Percentiles rank a stretch among this genome's conserved stretches.
Conservation (phyloP, 2,797 vertebrate genomes). For the Apogon talboti region DNA sequence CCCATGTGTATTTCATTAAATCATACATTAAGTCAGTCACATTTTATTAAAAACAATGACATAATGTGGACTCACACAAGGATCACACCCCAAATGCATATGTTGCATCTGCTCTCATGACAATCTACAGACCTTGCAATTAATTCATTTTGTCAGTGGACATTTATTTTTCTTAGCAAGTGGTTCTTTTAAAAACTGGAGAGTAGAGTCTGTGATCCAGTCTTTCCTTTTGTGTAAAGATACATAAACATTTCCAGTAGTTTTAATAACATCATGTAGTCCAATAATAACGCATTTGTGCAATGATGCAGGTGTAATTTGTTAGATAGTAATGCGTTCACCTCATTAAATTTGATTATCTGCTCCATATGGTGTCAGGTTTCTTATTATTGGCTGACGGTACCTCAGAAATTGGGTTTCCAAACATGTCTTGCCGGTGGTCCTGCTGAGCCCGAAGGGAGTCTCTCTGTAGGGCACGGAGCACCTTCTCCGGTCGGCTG, state of each 20-base stretch:
- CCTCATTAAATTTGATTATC: conserved; percentile 67
- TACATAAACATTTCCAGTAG: neutral
- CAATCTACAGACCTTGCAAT: neutral
- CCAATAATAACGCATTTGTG: conserved; percentile 47
- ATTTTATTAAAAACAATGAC: no score
- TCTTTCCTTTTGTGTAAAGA: neutral
- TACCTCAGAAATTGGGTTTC: conserved; percentile 92
- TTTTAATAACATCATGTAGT: conserved; percentile 44
- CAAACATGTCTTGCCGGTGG: conserved; percentile 90
- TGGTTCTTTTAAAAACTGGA: neutral
- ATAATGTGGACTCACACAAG: no score
- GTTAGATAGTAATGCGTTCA: conserved; percentile 62
- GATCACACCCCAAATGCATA: no score
- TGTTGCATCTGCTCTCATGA: neutral
- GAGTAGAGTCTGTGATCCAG: neutral
- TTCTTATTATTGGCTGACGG: conserved; percentile 41
- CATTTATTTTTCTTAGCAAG: neutral
- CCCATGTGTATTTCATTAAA: no score
- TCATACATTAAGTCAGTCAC: no score
- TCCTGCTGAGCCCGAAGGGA: conserved; percentile 85
- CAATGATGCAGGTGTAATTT: conserved; percentile 50
- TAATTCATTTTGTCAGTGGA: neutral
- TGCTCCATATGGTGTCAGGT: conserved; percentile 57
- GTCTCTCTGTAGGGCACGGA: conserved; percentile 91
- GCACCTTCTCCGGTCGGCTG: conserved; percentile 86